Percentiles rank a stretch among this genome's conserved stretches.
These are phyloP conservation scores for Lasioglossum albipes DNA, from an alignment of 1,140 invertebrate species.

Conservation along the genomic window DNA sequence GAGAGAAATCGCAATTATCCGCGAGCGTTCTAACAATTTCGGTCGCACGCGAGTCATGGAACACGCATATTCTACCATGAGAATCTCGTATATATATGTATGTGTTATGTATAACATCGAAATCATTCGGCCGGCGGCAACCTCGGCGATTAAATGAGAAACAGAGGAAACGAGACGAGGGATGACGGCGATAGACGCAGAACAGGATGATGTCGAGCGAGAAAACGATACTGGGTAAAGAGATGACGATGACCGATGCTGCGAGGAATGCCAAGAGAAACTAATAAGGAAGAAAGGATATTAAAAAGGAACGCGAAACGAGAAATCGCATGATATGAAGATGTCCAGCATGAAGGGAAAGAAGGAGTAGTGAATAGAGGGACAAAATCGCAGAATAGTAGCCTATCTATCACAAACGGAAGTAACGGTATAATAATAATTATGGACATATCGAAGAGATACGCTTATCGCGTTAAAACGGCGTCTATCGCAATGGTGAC, in stretches of 20 bases:
- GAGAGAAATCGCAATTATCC: slow-evolving; percentile 33
- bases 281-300: not conserved
- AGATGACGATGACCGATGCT: not conserved
- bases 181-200: not conserved
- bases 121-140: slow-evolving; percentile 56
- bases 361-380: slow-evolving; percentile 19
- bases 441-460: slow-evolving; percentile 72
- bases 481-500: slow-evolving; percentile 68
- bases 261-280: not conserved
- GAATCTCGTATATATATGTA: slow-evolving; percentile 56
- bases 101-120: not conserved
- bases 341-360: slow-evolving; percentile 26
- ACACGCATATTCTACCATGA: slow-evolving; percentile 56
- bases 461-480: slow-evolving; percentile 77
- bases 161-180: not conserved
- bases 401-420: slow-evolving; percentile 75
- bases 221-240: not conserved
- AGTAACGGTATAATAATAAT: slow-evolving; percentile 74
- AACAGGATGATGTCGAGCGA: not conserved
- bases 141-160: slow-evolving; percentile 37
- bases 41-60: slow-evolving; percentile 46
- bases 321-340: slow-evolving; percentile 4
- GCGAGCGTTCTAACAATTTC: slow-evolving; percentile 56
- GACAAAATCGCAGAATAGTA: slow-evolving; percentile 56
- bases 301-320: not conserved